These are phyloP conservation scores for Bicyclus anynana DNA, from an alignment of 1,140 invertebrate species.

Conservation along the genomic window DNA sequence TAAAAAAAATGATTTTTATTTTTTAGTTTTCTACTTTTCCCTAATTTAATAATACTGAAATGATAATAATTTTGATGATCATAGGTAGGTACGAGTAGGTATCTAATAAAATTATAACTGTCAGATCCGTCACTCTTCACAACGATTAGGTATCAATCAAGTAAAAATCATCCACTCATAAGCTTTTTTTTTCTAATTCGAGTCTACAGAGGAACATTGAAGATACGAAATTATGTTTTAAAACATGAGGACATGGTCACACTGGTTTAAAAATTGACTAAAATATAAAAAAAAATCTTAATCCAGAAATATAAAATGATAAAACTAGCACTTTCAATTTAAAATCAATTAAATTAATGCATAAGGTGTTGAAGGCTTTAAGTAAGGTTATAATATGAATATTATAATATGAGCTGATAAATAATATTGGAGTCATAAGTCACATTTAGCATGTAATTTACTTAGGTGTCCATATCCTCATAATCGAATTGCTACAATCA, in stretches of 20 bases:
- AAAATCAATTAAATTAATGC: neutral
- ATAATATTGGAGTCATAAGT: neutral
- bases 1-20: too few relatives aligned
- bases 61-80: too few relatives aligned
- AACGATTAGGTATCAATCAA: too few relatives aligned
- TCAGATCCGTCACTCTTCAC: too few relatives aligned
- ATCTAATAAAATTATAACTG: too few relatives aligned
- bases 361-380: constrained; percentile 1
- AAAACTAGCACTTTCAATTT: neutral
- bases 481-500: constrained; percentile 8
- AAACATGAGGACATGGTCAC: constrained; percentile 6
- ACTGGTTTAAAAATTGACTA: neutral
- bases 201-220: neutral
- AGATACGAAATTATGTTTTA: neutral
- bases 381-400: constrained; percentile 3
- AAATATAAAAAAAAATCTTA: neutral
- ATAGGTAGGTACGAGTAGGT: too few relatives aligned
- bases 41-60: too few relatives aligned
- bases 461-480: constrained; percentile 6
- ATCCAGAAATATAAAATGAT: neutral
- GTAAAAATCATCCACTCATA: neutral
- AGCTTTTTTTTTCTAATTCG: neutral
- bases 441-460: neutral
- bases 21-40: too few relatives aligned
- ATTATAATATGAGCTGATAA: neutral